A percentile compares a stretch with the other conserved stretches of the same genome.
phyloP scores from a whole-genome alignment of 2,888 invertebrate genomes.

The Cyclophora punctaria region DNA sequence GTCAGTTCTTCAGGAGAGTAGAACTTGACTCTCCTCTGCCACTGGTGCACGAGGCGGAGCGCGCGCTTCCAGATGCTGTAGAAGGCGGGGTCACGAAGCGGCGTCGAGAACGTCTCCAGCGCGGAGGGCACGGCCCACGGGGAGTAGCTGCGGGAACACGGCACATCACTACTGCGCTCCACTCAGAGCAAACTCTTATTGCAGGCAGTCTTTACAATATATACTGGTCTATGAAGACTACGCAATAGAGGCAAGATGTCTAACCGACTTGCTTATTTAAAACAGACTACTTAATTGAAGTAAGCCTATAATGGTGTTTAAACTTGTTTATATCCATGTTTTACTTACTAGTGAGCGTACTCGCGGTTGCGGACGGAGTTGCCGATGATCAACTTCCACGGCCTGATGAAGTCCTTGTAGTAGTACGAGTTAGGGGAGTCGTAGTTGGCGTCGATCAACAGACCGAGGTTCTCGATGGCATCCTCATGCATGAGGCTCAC shows the following conservation, averaged over 20 bases:
- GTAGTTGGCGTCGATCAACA: slow-evolving; percentile 78
- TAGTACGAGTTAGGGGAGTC: slow-evolving; percentile 75
- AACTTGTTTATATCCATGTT: neutral
- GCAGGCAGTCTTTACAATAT: neutral
- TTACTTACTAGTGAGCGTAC: slow-evolving; percentile 33
- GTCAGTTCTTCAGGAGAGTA: slow-evolving; percentile 79
- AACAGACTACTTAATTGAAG: no score
- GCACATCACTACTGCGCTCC: no score
- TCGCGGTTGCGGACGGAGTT: slow-evolving; percentile 37
- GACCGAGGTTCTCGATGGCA: slow-evolving; percentile 78
- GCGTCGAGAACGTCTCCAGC: slow-evolving; percentile 78
- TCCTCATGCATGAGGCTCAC: slow-evolving; percentile 76
- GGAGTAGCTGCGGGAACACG: slow-evolving; percentile 28
- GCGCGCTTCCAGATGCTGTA: slow-evolving; percentile 80
- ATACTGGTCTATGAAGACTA: no score
- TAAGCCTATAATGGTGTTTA: no score
- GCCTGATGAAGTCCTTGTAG: slow-evolving; percentile 75
- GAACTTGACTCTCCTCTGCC: slow-evolving; percentile 72
- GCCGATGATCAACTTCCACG: slow-evolving; percentile 77
- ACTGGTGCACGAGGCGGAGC: slow-evolving; percentile 71
- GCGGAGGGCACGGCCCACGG: slow-evolving; percentile 75
- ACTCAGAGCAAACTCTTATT: neutral
- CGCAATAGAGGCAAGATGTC: neutral
- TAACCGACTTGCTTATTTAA: no score
- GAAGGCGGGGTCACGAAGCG: slow-evolving; percentile 80